phyloP scores from a whole-genome alignment of 2,113 vertebrate species.

The Garra rufa region DNA sequence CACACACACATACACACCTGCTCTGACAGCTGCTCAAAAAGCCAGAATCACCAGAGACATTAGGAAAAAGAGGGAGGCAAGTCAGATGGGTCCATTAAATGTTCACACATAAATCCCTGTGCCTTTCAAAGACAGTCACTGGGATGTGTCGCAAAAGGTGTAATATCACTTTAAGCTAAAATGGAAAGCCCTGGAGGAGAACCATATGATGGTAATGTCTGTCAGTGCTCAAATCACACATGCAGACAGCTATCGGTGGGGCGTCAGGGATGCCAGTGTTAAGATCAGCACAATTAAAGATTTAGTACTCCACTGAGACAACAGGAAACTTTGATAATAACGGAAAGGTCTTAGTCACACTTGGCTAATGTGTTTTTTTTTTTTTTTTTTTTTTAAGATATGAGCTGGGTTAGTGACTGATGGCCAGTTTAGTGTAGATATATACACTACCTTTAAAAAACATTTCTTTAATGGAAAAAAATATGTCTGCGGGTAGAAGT shows the following conservation, averaged over 20 bases:
- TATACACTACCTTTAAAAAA: background rate
- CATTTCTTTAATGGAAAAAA: too few relatives aligned
- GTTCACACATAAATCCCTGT: constrained; percentile 13
- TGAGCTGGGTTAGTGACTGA: background rate
- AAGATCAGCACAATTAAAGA: constrained; percentile 2
- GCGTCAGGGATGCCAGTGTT: background rate
- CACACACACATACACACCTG: background rate
- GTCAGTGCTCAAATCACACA: background rate
- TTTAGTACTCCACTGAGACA: background rate
- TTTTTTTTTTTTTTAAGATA: background rate
- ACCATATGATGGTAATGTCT: constrained; percentile 10
- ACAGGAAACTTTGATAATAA: background rate
- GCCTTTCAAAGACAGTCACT: constrained; percentile 12
- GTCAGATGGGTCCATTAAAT: constrained; percentile 33
- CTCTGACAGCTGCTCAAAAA: constrained; percentile 10
- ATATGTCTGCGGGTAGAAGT: too few relatives aligned
- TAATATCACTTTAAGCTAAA: constrained; percentile 14
- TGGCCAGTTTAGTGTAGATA: background rate
- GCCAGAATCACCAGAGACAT: background rate
- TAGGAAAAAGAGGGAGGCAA: background rate
- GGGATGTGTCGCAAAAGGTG: constrained; percentile 16
- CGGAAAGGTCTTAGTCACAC: background rate
- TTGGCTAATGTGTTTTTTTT: background rate
- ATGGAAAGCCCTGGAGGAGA: constrained; percentile 23
- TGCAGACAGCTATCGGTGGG: background rate